A percentile compares a stretch with the other conserved stretches of the same genome.
Conservation (phyloP, 2,888 invertebrate species). For the Parascotia fuliginaria region DNA sequence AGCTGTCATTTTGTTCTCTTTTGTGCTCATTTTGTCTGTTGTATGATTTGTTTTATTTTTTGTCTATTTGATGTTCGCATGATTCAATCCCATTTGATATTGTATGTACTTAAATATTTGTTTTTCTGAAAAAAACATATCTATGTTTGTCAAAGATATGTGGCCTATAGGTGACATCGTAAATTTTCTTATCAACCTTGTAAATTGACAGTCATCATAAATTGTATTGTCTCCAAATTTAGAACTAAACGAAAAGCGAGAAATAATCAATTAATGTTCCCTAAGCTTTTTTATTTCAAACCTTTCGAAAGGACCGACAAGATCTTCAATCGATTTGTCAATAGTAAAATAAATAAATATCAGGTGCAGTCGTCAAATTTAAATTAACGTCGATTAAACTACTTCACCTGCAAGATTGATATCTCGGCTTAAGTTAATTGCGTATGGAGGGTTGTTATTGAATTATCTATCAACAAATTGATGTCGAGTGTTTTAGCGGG, state of each 20-base stretch:
- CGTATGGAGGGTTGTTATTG: conserved; percentile 21
- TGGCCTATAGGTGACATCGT: background rate
- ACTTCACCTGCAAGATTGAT: conserved; percentile 35
- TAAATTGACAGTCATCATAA: conserved; percentile 24
- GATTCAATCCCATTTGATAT: background rate
- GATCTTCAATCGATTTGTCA: conserved; percentile 45
- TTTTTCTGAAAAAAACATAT: background rate
- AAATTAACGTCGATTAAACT: conserved; percentile 40
- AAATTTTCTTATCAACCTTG: conserved; percentile 18
- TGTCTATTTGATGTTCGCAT: conserved; percentile 9
- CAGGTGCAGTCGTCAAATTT: conserved; percentile 42
- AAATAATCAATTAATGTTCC: conserved; percentile 37
- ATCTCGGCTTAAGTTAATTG: conserved; percentile 39
- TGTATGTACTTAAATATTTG: background rate
- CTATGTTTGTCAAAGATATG: background rate
- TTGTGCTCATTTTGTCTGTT: conserved; percentile 64
- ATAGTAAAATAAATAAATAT: conserved; percentile 45
- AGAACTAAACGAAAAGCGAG: conserved; percentile 17
- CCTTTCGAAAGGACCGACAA: conserved; percentile 36
- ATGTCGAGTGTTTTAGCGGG: conserved; percentile 13
- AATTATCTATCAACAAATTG: conserved; percentile 26
- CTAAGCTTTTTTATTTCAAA: conserved; percentile 16
- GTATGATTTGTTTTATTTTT: conserved; percentile 48
- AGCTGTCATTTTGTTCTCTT: conserved; percentile 71
- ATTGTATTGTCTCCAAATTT: conserved; percentile 33